Evolutionary conservation across 2,888 invertebrate species (phyloP).

Genomic region (Lamellibrachia columna): DNA sequence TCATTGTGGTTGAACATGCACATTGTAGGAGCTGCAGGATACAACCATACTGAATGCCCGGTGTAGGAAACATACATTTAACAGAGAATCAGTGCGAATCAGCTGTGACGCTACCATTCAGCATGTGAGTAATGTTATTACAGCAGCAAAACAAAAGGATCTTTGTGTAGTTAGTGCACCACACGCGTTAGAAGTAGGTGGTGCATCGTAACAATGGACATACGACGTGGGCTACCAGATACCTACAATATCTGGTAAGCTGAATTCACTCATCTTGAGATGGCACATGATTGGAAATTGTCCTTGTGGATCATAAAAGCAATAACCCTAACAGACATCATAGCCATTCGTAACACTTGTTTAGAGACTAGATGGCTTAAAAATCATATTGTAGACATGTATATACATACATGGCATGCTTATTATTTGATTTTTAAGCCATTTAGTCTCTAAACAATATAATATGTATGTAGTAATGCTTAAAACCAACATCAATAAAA

Average conservation of each 20-base stretch:
- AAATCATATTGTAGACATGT: too few species aligned
- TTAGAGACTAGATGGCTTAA: too few species aligned
- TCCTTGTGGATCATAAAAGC: constrained; percentile 1
- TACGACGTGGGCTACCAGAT: neutral
- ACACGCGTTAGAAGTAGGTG: neutral
- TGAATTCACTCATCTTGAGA: neutral
- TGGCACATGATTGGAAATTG: neutral
- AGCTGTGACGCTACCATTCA: neutral
- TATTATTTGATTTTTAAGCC: too few species aligned
- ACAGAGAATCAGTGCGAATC: too few species aligned
- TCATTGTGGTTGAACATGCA: too few species aligned
- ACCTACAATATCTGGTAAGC: neutral
- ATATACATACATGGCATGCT: too few species aligned
- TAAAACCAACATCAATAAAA: neutral
- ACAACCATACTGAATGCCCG: too few species aligned
- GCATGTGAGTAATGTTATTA: neutral
- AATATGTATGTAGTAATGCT: neutral
- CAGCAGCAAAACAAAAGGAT: neutral
- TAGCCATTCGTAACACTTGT: neutral
- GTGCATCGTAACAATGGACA: neutral
- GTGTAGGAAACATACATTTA: too few species aligned
- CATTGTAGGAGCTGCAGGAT: too few species aligned
- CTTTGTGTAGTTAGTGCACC: neutral
- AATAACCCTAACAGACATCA: neutral
- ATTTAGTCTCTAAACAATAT: too few species aligned